These are phyloP conservation scores for Hymenochirus boettgeri DNA, from an alignment of 2,113 vertebrate species.

Conservation along the genomic window DNA sequence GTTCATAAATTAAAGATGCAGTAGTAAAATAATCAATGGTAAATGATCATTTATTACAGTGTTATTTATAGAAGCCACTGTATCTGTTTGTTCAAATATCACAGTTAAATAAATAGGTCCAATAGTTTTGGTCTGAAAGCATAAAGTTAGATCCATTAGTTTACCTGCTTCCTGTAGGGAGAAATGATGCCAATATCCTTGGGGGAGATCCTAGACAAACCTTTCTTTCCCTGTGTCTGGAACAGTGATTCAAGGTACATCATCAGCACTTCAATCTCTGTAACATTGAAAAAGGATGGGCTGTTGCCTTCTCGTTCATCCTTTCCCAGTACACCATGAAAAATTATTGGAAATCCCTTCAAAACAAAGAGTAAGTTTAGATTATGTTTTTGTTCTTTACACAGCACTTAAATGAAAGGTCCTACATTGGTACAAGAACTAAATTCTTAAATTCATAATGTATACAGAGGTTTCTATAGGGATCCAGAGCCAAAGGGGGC, in stretches of 20 bases:
- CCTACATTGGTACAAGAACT: too few relatives aligned
- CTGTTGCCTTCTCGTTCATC: slow-evolving; percentile 76
- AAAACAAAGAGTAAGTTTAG: background rate
- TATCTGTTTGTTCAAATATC: too few relatives aligned
- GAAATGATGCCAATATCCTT: slow-evolving; percentile 83
- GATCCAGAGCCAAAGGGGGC: too few relatives aligned
- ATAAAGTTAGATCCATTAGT: background rate
- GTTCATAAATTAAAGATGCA: too few relatives aligned
- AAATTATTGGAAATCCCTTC: slow-evolving; percentile 87
- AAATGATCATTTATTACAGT: too few relatives aligned
- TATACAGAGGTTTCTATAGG: too few relatives aligned
- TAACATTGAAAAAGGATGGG: slow-evolving; percentile 86
- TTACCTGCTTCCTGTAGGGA: slow-evolving; percentile 92
- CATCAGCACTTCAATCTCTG: slow-evolving; percentile 74
- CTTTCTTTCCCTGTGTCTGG: slow-evolving; percentile 58
- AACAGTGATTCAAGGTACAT: slow-evolving; percentile 78
- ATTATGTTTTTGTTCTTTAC: too few relatives aligned
- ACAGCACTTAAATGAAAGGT: too few relatives aligned
- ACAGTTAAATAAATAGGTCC: too few relatives aligned
- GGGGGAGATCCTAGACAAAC: slow-evolving; percentile 59
- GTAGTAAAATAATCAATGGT: too few relatives aligned
- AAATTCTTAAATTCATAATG: too few relatives aligned
- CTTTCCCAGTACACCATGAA: slow-evolving; percentile 77
- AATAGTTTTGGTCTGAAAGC: background rate
- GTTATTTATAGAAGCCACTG: too few relatives aligned